phyloP scores from a whole-genome alignment of 2,797 vertebrate species.

The Crocodylus rhombifer region DNA sequence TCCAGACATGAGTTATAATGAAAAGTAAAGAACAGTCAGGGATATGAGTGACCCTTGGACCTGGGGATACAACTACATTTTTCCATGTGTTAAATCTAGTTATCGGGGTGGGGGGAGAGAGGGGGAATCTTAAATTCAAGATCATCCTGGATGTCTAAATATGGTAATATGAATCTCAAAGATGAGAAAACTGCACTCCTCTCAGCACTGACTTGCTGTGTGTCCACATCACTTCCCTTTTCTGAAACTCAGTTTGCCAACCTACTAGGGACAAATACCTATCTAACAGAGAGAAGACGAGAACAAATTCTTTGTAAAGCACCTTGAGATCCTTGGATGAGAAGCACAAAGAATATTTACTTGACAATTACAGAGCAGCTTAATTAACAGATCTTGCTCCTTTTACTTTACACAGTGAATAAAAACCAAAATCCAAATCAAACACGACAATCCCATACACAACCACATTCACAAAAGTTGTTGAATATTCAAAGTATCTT shows the following conservation, averaged over 20 bases:
- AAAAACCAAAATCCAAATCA: not conserved
- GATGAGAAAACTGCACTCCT: not conserved
- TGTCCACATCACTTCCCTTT: not conserved
- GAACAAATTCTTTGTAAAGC: not conserved
- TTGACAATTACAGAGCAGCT: not conserved
- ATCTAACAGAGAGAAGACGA: not conserved
- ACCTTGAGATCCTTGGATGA: not conserved
- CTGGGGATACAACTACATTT: too few relatives aligned
- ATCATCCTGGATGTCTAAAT: too few relatives aligned
- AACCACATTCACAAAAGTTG: not conserved
- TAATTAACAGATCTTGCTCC: not conserved
- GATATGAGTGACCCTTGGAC: too few relatives aligned
- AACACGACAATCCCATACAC: rapidly evolving
- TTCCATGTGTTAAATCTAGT: too few relatives aligned
- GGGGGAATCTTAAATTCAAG: too few relatives aligned
- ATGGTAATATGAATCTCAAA: too few relatives aligned
- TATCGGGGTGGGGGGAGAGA: not conserved
- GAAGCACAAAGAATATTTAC: not conserved
- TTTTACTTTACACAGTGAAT: not conserved
- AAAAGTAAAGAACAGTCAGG: too few relatives aligned
- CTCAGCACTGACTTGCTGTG: not conserved
- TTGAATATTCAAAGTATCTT: not conserved
- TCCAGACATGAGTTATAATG: too few relatives aligned
- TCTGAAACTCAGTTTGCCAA: not conserved
- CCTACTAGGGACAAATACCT: rapidly evolving